Conservation (phyloP, 2,888 invertebrate species). For the Augochlorella aurata region DNA sequence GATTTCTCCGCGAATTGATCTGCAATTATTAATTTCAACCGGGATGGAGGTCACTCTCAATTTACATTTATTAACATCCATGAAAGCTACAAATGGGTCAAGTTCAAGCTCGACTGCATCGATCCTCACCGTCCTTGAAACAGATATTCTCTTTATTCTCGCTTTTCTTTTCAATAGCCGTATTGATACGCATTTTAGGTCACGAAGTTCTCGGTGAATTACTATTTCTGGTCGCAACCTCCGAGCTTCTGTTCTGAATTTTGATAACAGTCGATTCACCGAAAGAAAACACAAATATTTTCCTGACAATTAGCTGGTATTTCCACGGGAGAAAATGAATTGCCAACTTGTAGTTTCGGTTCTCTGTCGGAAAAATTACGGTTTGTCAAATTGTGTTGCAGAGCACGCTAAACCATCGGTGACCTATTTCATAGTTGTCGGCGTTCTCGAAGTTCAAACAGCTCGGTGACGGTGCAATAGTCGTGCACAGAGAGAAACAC, state of each 20-base stretch:
- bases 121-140: not conserved
- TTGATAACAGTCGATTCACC: no score
- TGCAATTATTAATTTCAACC: not conserved
- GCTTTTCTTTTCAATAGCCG: not conserved
- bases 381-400: not conserved
- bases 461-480: not conserved
- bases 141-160: not conserved
- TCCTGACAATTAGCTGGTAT: no score
- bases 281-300: no score
- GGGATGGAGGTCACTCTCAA: not conserved
- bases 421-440: not conserved
- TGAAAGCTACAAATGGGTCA: not conserved
- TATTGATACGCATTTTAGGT: not conserved
- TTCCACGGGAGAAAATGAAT: no score
- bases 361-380: not conserved
- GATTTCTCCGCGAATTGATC: not conserved
- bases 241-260: no score
- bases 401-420: not conserved
- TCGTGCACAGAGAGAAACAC: not conserved
- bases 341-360: not conserved
- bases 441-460: not conserved
- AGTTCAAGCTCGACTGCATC: not conserved
- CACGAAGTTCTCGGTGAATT: no score
- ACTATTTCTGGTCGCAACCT: no score
- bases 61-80: slow-evolving; percentile 12